phyloP scores from a whole-genome alignment of 2,888 invertebrate genomes.

The Orthosia gothica region DNA sequence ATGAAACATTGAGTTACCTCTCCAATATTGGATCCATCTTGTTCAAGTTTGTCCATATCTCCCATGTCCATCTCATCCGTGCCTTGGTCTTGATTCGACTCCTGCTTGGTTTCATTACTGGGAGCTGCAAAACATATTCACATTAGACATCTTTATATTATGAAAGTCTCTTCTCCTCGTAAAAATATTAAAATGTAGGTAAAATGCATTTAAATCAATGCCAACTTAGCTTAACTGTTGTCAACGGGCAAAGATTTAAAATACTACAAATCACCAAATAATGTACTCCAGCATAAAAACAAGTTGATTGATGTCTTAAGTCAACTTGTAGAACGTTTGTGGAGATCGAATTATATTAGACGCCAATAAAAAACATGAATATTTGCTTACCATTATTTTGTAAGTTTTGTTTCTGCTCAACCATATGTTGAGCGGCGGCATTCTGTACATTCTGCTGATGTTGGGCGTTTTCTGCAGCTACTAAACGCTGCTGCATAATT shows the following conservation, averaged over 20 bases:
- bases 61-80: conserved; percentile 89
- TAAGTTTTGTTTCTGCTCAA: conserved; percentile 84
- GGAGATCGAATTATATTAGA: conserved; percentile 73
- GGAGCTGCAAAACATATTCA: conserved; percentile 64
- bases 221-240: conserved; percentile 33
- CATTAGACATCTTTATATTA: conserved; percentile 23
- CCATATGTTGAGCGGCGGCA: conserved; percentile 77
- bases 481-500: conserved; percentile 86
- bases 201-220: conserved; percentile 61
- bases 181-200: conserved; percentile 62
- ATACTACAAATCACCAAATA: conserved; percentile 63
- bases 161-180: not conserved
- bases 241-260: conserved; percentile 42
- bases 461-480: conserved; percentile 79
- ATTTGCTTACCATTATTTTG: conserved; percentile 77
- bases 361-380: not conserved
- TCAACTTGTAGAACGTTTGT: conserved; percentile 88
- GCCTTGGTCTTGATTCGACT: conserved; percentile 81
- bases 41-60: conserved; percentile 90
- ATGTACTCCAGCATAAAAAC: conserved; percentile 88
- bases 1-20: conserved; percentile 77
- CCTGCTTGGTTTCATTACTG: conserved; percentile 80
- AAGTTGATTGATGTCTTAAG: conserved; percentile 81
- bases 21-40: conserved; percentile 88
- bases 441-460: conserved; percentile 79